Percentiles rank a stretch among this genome's conserved stretches.
phyloP scores from a whole-genome alignment of 1,140 invertebrate species.

The Drosophila willistoni region DNA sequence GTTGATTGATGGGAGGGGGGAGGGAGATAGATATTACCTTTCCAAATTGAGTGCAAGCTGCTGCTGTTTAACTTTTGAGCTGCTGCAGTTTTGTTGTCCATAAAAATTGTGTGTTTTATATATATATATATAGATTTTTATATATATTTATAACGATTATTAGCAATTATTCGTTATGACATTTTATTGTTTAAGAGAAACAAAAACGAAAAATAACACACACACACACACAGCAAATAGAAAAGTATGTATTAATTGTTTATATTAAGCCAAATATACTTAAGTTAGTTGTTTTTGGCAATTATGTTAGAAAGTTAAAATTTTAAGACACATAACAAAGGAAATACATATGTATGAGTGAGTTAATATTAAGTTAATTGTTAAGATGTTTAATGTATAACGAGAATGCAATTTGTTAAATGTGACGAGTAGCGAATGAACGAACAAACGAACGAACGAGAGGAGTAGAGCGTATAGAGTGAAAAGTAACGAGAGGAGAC shows the following conservation, averaged over 20 bases:
- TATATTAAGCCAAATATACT: conserved; percentile 1
- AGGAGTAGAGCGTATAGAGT: neutral
- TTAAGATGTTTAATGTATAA: conserved; percentile 4
- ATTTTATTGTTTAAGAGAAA: neutral
- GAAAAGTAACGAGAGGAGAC: neutral
- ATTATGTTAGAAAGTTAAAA: conserved; percentile 1
- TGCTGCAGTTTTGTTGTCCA: conserved; percentile 55
- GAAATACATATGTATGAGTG: neutral
- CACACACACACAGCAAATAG: conserved; percentile 12
- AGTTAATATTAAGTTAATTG: neutral
- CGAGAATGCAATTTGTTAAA: conserved; percentile 9
- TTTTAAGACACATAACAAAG: neutral
- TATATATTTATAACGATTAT: conserved; percentile 20
- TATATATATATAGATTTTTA: conserved; percentile 43
- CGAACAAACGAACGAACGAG: conserved; percentile 1
- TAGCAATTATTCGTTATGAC: conserved; percentile 6
- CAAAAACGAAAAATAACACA: neutral
- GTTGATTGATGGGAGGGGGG: conserved; percentile 27
- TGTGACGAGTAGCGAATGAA: conserved; percentile 15
- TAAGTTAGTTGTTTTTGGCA: neutral
- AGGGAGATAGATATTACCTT: conserved; percentile 63
- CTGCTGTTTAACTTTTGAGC: conserved; percentile 65
- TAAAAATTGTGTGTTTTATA: conserved; percentile 28
- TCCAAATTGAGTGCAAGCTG: conserved; percentile 76
- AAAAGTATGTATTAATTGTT: neutral